These are phyloP conservation scores for Phylloscopus collybita DNA, from an alignment of 2,797 vertebrate species.

Conservation along the genomic window DNA sequence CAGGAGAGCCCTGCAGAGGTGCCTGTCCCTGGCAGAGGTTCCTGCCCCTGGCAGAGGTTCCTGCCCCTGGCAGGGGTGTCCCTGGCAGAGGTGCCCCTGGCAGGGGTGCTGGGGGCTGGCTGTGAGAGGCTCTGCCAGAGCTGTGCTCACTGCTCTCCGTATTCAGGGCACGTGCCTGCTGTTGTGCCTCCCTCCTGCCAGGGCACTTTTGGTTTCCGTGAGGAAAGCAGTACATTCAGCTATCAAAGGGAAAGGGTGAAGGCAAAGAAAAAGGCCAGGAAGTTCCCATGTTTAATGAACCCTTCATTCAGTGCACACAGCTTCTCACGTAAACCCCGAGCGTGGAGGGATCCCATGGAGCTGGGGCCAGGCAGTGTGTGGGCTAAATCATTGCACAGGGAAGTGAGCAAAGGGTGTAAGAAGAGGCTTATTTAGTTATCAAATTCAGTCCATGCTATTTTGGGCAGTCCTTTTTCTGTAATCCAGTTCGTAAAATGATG, in stretches of 20 bases:
- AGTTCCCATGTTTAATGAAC: slow-evolving; percentile 46
- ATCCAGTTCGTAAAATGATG: not conserved
- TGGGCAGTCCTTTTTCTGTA: not conserved
- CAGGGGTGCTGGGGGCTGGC: not conserved
- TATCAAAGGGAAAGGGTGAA: slow-evolving; percentile 40
- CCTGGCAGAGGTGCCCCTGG: not conserved
- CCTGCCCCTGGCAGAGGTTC: no score
- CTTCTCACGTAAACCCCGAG: not conserved
- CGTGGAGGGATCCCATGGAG: slow-evolving; percentile 11
- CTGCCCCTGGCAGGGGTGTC: not conserved
- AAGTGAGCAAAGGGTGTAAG: not conserved
- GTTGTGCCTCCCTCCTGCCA: slow-evolving; percentile 29
- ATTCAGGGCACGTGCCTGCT: slow-evolving; percentile 3
- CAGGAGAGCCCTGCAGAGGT: not conserved
- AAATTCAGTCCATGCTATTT: not conserved
- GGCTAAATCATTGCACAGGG: not conserved
- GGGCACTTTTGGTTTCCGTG: slow-evolving; percentile 35
- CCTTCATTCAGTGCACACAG: slow-evolving; percentile 4
- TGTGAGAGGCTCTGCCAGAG: not conserved
- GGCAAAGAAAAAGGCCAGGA: slow-evolving; percentile 54
- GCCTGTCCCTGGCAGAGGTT: not conserved
- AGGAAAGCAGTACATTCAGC: slow-evolving; percentile 39
- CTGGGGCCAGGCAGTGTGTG: not conserved
- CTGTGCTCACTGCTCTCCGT: rapidly evolving
- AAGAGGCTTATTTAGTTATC: not conserved